Conservation (phyloP, 2,797 vertebrate genomes). For the Menidia menidia region DNA sequence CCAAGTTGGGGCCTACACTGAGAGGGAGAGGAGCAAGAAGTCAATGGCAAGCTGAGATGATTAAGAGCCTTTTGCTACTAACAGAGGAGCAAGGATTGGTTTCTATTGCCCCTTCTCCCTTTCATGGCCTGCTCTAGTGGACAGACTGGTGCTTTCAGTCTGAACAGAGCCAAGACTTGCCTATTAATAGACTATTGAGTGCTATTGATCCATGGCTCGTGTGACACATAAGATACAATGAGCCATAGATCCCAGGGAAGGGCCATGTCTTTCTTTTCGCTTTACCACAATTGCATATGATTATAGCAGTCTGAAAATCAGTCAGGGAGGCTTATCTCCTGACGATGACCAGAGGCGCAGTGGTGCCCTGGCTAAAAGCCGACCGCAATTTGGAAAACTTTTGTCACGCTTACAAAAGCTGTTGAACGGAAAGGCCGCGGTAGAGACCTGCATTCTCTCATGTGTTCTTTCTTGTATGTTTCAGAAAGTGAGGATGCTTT, state of each 20-base stretch:
- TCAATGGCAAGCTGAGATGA: conserved; percentile 88
- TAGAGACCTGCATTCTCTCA: conserved; percentile 52
- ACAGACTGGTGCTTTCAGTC: conserved; percentile 77
- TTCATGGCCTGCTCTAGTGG: conserved; percentile 77
- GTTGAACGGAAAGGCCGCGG: conserved; percentile 64
- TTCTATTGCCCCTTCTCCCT: conserved; percentile 83
- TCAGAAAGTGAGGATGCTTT: conserved; percentile 70
- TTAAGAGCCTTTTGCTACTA: conserved; percentile 87
- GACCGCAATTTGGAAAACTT: conserved; percentile 78
- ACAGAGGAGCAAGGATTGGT: conserved; percentile 84
- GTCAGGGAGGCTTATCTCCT: conserved; percentile 57
- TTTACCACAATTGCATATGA: conserved; percentile 87
- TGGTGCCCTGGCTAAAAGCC: conserved; percentile 69
- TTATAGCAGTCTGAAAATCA: conserved; percentile 79
- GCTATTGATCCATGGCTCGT: conserved; percentile 84
- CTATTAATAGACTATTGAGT: conserved; percentile 91
- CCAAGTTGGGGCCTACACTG: conserved; percentile 70
- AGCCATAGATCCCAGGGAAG: conserved; percentile 84
- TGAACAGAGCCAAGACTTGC: conserved; percentile 78
- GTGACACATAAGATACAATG: conserved; percentile 87
- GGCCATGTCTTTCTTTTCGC: conserved; percentile 81
- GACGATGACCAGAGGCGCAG: conserved; percentile 61
- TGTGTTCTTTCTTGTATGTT: conserved; percentile 48
- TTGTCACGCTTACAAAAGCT: conserved; percentile 78
- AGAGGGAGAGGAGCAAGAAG: conserved; percentile 73